Percentiles rank a stretch among this genome's conserved stretches.
phyloP scores from a whole-genome alignment of 2,888 invertebrate genomes.

The Subacronicta megacephala region DNA sequence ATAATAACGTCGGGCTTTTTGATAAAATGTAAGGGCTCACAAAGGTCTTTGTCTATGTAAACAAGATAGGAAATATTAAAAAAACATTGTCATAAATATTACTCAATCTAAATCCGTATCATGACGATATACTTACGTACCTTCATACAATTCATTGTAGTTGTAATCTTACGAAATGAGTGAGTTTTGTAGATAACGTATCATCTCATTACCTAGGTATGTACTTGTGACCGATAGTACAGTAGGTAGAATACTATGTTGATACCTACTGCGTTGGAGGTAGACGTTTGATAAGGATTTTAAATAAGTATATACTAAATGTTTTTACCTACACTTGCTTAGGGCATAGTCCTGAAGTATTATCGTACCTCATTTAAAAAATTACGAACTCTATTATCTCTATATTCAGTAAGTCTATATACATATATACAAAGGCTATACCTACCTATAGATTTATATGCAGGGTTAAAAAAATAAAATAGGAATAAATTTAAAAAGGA shows the following conservation, averaged over 20 bases:
- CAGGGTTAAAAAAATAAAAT: no score
- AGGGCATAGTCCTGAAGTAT: no score
- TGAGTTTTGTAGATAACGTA: constrained; percentile 48
- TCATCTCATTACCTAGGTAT: constrained; percentile 45
- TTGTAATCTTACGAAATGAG: constrained; percentile 34
- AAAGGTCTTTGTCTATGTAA: constrained; percentile 15
- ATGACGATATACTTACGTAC: not conserved
- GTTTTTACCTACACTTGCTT: not conserved
- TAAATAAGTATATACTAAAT: constrained; percentile 20
- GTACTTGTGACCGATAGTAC: constrained; percentile 51
- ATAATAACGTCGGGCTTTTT: not conserved
- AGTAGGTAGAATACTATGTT: not conserved
- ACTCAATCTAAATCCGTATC: constrained; percentile 4
- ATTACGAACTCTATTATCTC: no score
- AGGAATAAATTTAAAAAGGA: no score
- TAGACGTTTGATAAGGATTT: constrained; percentile 49
- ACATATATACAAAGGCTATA: no score
- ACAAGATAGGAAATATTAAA: constrained; percentile 2
- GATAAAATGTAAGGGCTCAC: not conserved
- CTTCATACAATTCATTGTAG: constrained; percentile 1
- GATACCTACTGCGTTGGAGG: constrained; percentile 17
- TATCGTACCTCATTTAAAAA: no score
- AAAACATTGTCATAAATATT: constrained; percentile 15
- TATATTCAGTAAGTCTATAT: no score
- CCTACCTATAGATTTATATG: no score